Base-by-base conservation (phyloP, 1,140 invertebrate species). In the Trypoxylus dichotomus region DNA sequence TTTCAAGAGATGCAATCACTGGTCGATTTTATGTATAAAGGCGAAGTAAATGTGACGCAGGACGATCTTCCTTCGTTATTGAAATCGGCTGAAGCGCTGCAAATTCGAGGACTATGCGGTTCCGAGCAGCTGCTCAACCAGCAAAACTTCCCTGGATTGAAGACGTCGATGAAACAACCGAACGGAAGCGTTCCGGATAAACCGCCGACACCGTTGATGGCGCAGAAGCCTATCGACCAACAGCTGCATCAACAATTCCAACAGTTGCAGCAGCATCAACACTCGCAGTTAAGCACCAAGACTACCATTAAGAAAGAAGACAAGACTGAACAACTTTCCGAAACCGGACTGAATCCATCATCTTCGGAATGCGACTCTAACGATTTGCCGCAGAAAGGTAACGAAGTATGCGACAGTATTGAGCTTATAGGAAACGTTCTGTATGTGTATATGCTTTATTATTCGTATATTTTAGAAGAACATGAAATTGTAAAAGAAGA, bases 1-100 rank as follows among this genome's bases (percentile, higher is more conserved):
- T 89, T 92, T 81, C 90, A 93, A 88, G 94, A 96, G 82, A 91
- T 95, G 82, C 94, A 94, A 82, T 93, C 94, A 0, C 85, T 95
- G 10, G 93, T 95, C 13, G 94, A 95, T 83, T 95, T 95, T 82
- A 95, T 95, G 94, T 95, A 95, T 86, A 93, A 93, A 81, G 94
- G 94, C 3, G 94, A 95, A 85, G 94, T 95, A 42, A 95, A 94
- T 83, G 94, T 96, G 7, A 93, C 93, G 47, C 93, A 95, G 82
- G 93, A 95, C 60, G 93, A 95, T 77, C 86, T 96, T 13, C 91
- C 92, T 63, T 92, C 92, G 80, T 86, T 96, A 15, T 88, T 96
- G 74, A 92, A 93, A 82, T 94, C 94, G 15, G 95, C 94, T 1
- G 94, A 95, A 84, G 92, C 93, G 75, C 86, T 96, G 79, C 93